phyloP scores from a whole-genome alignment of 2,888 invertebrate genomes.

The Dermolepida albohirtum region DNA sequence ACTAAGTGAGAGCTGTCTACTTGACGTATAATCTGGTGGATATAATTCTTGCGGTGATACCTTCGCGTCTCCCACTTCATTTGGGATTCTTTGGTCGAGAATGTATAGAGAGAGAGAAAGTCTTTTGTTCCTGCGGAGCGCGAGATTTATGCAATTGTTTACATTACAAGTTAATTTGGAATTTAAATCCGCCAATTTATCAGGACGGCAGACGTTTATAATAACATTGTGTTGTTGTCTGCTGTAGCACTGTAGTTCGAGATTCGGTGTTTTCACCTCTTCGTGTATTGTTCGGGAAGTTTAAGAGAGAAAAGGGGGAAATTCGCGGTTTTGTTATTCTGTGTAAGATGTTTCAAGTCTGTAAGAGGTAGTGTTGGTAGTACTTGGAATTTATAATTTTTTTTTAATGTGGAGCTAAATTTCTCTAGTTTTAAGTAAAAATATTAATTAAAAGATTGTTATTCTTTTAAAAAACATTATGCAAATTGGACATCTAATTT shows the following conservation, averaged over 20 bases:
- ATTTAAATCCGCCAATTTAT: conserved; percentile 65
- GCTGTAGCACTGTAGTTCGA: background rate
- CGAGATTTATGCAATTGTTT: conserved; percentile 66
- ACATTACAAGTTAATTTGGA: conserved; percentile 66
- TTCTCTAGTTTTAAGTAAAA: too few relatives aligned
- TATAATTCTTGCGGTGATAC: conserved; percentile 60
- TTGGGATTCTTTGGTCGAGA: conserved; percentile 57
- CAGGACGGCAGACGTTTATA: conserved; percentile 56
- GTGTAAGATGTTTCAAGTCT: background rate
- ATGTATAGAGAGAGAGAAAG: conserved; percentile 45
- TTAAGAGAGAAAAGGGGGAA: background rate
- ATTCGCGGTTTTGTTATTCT: conserved; percentile 5
- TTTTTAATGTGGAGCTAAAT: too few relatives aligned
- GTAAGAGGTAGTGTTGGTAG: too few relatives aligned
- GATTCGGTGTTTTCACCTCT: conserved; percentile 35
- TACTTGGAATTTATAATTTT: too few relatives aligned
- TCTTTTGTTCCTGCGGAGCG: conserved; percentile 56
- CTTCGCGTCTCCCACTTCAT: conserved; percentile 54
- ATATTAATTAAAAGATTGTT: too few relatives aligned
- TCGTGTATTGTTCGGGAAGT: conserved; percentile 8
- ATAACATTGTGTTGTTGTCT: conserved; percentile 45
- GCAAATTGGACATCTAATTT: too few relatives aligned
- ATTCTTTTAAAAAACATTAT: too few relatives aligned
- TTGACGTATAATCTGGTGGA: conserved; percentile 62
- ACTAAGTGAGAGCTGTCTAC: conserved; percentile 57